Percentiles rank a stretch among this genome's conserved stretches.
These are phyloP conservation scores for Hemicrepidius hirtus DNA, from an alignment of 2,888 invertebrate genomes.

Conservation along the genomic window DNA sequence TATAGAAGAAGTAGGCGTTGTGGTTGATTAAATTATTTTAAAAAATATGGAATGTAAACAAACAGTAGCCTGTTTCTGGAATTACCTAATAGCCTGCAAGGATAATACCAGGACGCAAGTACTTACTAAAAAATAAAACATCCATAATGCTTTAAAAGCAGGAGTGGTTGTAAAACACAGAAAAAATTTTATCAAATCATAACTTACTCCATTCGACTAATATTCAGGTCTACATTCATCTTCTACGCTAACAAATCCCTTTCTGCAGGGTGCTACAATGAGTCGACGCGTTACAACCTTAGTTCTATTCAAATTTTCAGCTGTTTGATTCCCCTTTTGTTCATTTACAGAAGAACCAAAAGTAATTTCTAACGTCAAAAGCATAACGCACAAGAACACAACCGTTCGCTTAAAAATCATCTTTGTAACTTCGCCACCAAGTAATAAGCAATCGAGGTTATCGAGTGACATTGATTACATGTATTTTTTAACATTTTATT, in stretches of 20 bases:
- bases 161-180: no score
- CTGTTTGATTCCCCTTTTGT: no score
- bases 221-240: conserved; percentile 5
- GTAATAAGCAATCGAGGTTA: no score
- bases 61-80: no score
- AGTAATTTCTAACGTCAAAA: background rate
- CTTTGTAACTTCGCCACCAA: background rate
- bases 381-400: background rate
- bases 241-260: background rate
- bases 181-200: no score
- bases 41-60: background rate
- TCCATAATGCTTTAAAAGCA: no score
- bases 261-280: background rate
- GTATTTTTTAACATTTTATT: no score
- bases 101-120: no score
- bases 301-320: background rate
- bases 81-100: no score
- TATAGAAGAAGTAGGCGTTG: background rate
- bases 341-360: no score
- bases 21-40: background rate
- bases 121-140: no score
- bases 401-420: background rate
- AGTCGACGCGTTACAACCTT: background rate
- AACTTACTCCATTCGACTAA: background rate
- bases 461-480: no score